Evolutionary conservation across 2,888 invertebrate species (phyloP).

Genomic region (Lobophora halterata): DNA sequence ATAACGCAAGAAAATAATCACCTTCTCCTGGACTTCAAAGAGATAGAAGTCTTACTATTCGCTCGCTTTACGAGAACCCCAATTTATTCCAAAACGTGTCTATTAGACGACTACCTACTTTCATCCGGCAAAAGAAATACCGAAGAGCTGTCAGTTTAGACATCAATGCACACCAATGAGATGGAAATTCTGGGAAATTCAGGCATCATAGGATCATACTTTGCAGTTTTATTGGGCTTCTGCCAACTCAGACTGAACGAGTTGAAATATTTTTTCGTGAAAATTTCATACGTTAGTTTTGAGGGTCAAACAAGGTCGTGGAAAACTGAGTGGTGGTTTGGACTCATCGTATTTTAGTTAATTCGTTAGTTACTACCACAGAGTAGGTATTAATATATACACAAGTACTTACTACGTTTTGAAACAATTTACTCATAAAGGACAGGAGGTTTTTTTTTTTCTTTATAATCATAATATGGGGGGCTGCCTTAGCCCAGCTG

Average conservation of each 20-base stretch:
- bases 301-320: no score
- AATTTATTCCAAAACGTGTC: conserved; percentile 37
- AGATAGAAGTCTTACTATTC: conserved; percentile 19
- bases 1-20: conserved; percentile 2
- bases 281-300: no score
- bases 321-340: no score
- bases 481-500: no score
- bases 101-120: conserved; percentile 25
- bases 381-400: no score
- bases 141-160: conserved; percentile 18
- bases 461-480: no score
- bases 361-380: no score
- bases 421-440: no score
- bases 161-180: conserved; percentile 13
- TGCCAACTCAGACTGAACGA: conserved; percentile 14
- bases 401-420: no score
- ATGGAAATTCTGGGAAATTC: conserved; percentile 9
- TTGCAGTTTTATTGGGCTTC: conserved; percentile 10
- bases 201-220: conserved; percentile 10
- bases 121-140: conserved; percentile 22
- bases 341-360: no score
- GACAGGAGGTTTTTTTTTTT: no score
- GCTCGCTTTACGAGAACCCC: conserved; percentile 33
- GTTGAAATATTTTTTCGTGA: conserved; percentile 12
- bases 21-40: conserved; percentile 13